Base-by-base conservation (phyloP, 2,888 invertebrate genomes). In the Parochlus steinenii region DNA sequence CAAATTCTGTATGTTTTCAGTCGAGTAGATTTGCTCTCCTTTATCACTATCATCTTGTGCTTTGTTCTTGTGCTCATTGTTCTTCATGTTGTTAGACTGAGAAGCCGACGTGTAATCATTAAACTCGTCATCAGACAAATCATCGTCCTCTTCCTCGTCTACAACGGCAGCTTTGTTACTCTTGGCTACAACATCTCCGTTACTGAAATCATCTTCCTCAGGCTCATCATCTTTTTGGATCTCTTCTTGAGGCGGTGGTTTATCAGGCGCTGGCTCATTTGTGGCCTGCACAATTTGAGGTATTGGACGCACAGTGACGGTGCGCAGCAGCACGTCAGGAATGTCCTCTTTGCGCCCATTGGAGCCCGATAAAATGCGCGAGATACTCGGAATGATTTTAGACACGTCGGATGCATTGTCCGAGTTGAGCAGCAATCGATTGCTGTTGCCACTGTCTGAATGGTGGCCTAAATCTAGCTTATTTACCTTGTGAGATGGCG, bases 341-440 rank as follows among this genome's bases (percentile, higher is more conserved):
- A 83, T 75, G 46, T 80, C 79, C 44, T 81, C 79, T 46, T 80
- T 81, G 19, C 81, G 64, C 0, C 86, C 86, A 51, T 82, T 85
- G 33, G 83, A 81, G 2, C 86, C 86, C 32, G 81, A 81, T 16
- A 87, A 61, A 48, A 87, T 86, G 37, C 87, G 65, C 3, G 82
- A 78, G 44, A 87, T 85, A 43, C 81, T 79, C 3, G 85, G 81
- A 47, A 81, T 57, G 58, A 10, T 43, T 37, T 36, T 61, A 62
- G 30, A 57, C 43, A 43, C 64, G 62, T 35, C 54, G 51, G 20
- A 45, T 41, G 25, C 42, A 39, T 26, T 44, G 37, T 45, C 64
- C 64, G 47, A 41, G 61, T 39, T 48, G 64, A 61, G 40, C 40
- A 23, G 38, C 35, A 34, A 64, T 60, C 40, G 61, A 59, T 64